phyloP scores from a whole-genome alignment of 2,113 vertebrate genomes.

The Octodon degus region DNA sequence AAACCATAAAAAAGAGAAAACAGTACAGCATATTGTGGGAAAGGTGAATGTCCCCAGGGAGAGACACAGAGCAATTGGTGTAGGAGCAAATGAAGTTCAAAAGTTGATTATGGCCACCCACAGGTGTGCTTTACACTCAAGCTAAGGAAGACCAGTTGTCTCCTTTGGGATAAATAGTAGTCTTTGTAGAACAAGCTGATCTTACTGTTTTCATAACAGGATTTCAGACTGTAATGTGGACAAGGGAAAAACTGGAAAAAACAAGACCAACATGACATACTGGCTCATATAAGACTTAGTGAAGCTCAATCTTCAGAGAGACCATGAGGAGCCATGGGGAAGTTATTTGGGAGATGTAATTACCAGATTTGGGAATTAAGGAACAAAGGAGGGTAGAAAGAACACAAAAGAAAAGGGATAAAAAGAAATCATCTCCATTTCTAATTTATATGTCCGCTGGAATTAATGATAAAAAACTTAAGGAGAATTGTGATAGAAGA shows the following conservation, averaged over 20 bases:
- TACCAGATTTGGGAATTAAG: background rate
- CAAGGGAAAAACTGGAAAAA: background rate
- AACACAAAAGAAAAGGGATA: background rate
- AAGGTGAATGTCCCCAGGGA: background rate
- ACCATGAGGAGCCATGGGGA: background rate
- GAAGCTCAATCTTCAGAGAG: background rate
- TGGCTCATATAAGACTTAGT: background rate
- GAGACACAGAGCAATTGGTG: background rate
- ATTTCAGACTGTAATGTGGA: background rate
- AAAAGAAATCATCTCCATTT: background rate
- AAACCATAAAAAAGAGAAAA: background rate
- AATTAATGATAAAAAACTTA: conserved; percentile 21
- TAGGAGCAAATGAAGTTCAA: background rate
- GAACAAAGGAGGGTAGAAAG: background rate
- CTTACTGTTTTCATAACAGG: background rate
- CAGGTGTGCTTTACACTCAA: background rate
- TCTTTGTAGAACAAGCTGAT: background rate
- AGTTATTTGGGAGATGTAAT: background rate
- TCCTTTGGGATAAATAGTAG: background rate
- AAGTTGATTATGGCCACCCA: background rate
- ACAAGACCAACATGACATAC: background rate
- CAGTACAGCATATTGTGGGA: background rate
- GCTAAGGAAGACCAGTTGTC: background rate
- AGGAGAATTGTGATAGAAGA: background rate
- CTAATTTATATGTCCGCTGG: background rate